Percentiles rank a stretch among this genome's conserved stretches.
phyloP scores from a whole-genome alignment of 2,888 invertebrate genomes.

The Euplexia lucipara region DNA sequence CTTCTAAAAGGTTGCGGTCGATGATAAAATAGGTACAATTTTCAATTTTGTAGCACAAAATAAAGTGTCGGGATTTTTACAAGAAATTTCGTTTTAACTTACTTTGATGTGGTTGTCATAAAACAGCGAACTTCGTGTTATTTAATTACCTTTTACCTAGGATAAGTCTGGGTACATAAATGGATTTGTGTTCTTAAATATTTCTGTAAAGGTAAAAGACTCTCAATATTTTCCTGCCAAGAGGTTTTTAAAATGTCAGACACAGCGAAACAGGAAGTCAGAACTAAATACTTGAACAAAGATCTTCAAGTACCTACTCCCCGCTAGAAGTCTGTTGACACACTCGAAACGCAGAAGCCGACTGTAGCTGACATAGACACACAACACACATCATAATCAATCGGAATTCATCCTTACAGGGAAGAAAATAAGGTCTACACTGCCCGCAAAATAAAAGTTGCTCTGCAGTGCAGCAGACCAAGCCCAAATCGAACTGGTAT shows the following conservation, averaged over 20 bases:
- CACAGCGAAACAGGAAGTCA: conserved; percentile 24
- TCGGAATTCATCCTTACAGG: conserved; percentile 39
- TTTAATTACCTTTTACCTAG: background rate
- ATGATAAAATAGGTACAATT: conserved; percentile 8
- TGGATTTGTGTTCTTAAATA: background rate
- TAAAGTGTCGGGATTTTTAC: conserved; percentile 20
- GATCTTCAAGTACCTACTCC: conserved; percentile 44
- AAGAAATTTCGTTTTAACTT: conserved; percentile 3
- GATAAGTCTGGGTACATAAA: background rate
- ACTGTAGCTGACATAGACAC: conserved; percentile 31
- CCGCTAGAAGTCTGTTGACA: conserved; percentile 62
- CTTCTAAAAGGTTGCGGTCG: conserved; percentile 5
- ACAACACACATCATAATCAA: background rate
- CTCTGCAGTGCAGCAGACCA: conserved; percentile 16
- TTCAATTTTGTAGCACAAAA: conserved; percentile 13
- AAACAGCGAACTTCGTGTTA: background rate
- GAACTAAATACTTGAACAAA: conserved; percentile 58
- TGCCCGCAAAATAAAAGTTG: conserved; percentile 32
- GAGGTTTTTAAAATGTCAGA: background rate
- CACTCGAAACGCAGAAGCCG: conserved; percentile 54
- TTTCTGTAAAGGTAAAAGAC: background rate
- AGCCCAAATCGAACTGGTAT: conserved; percentile 3
- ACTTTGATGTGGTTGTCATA: conserved; percentile 34
- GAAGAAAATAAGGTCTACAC: conserved; percentile 14
- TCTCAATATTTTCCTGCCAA: background rate